Base-by-base conservation (phyloP, 2,888 invertebrate genomes). In the Dichetophora obliterata region DNA sequence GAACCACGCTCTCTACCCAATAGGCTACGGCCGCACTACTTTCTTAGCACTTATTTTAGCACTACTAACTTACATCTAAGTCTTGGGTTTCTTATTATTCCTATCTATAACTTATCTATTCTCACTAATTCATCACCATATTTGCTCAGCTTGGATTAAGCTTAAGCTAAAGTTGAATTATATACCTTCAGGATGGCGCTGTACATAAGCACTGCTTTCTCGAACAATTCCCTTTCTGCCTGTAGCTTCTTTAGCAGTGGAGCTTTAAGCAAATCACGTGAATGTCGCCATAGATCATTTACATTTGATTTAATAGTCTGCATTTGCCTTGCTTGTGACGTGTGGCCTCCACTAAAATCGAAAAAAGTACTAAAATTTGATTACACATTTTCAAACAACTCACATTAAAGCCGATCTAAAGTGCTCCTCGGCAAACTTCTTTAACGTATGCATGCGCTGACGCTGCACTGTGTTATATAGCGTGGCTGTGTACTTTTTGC, bases 201-300 rank as follows among this genome's bases (percentile, higher is more conserved):
- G 88, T 95, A 96, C 78, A 94, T 92, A 72, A 92, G 90, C 81
- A 95, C 92, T 1, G 96, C 95, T 83, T 93, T 92, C 84, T 94
- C 94, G 50, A 93, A 92, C 3, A 94, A 88, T 72, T 93, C 92
- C 81, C 94, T 94, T 83, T 95, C 92, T 31, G 91, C 92, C 80
- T 93, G 89, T 24, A 97, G 85, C 86, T 95, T 95, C 83, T 94
- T 93, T 22, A 98, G 90, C 43, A 97, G 89, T 0, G 98, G 97
- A 81, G 94, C 93, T 81, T 94, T 93, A 16, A 98, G 90, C 0
- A 96, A 95, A 82, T 96, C 95, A 77, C 95, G 91, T 0, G 93
- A 92, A 85, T 95, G 95, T 71, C 92, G 92, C 96, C 96, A 98
- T 43, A 97, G 89, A 81, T 96, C 95, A 81, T 94, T 94, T 3